These are phyloP conservation scores for Ailurus styani DNA, from an alignment of 2,113 vertebrate species.

Conservation along the genomic window DNA sequence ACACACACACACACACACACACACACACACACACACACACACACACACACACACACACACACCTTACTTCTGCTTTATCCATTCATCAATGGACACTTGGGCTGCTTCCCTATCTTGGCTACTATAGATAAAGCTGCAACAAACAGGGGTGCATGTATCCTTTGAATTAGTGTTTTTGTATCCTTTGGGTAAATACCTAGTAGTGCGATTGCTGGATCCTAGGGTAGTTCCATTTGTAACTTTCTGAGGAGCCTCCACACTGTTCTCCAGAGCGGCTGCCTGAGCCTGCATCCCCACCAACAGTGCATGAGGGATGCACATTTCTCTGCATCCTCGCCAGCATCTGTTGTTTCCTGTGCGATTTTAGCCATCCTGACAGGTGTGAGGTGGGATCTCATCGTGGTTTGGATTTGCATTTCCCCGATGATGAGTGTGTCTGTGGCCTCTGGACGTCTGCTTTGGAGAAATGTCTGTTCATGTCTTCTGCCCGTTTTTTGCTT, in stretches of 20 bases:
- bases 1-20: background rate
- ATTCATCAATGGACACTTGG: background rate
- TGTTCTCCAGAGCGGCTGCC: background rate
- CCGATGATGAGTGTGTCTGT: background rate
- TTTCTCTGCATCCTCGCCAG: background rate
- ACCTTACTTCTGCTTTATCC: background rate
- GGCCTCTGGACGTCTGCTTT: background rate
- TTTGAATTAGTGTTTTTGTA: background rate
- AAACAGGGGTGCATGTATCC: background rate
- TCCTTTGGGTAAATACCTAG: background rate
- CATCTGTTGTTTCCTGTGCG: background rate
- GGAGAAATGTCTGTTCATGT: background rate
- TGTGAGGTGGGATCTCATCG: background rate
- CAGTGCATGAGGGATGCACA: background rate
- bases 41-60: background rate
- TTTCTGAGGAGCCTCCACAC: background rate
- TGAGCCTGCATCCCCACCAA: background rate
- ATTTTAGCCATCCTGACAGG: background rate
- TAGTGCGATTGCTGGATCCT: accelerated
- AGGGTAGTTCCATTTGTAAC: background rate
- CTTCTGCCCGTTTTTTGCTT: background rate
- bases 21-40: background rate
- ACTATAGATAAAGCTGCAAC: background rate
- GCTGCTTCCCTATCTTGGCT: background rate
- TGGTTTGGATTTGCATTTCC: background rate